A percentile compares a stretch with the other conserved stretches of the same genome.
Conservation (phyloP, 2,113 vertebrate genomes). For the Anoura caudifer region DNA sequence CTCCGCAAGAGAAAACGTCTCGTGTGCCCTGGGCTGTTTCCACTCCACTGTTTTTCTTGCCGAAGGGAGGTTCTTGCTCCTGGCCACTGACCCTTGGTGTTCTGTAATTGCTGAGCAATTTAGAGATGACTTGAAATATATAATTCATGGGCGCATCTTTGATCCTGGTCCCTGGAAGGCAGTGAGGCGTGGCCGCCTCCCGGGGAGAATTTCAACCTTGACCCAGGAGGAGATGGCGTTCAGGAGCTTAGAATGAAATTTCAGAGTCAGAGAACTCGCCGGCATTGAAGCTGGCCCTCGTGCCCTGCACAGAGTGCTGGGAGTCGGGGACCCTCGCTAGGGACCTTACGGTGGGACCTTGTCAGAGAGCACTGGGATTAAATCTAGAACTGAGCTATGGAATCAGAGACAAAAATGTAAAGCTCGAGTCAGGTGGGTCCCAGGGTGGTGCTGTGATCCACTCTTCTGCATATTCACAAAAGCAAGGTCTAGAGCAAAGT, state of each 20-base stretch:
- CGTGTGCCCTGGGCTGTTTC: background rate
- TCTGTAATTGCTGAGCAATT: slow-evolving; percentile 75
- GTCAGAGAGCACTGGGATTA: rapidly evolving
- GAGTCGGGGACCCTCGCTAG: rapidly evolving
- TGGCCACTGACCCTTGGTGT: slow-evolving; percentile 59
- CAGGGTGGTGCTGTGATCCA: background rate
- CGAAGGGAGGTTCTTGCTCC: background rate
- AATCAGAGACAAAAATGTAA: rapidly evolving
- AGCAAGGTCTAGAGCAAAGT: background rate
- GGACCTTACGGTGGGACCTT: background rate
- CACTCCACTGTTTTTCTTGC: background rate
- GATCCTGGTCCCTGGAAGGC: background rate
- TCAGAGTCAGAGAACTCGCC: background rate
- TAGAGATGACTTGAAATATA: slow-evolving; percentile 70
- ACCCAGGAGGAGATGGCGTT: background rate
- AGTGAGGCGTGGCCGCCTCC: rapidly evolving
- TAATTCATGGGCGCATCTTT: slow-evolving; percentile 67
- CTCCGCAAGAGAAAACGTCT: background rate
- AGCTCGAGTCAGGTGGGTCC: background rate
- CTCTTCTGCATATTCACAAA: background rate
- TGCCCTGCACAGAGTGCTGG: background rate
- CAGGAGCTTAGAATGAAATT: background rate
- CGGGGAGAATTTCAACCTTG: background rate
- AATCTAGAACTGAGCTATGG: background rate
- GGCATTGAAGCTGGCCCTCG: rapidly evolving